Conservation (phyloP, 2,113 vertebrate species). For the Struthidea cinerea region DNA sequence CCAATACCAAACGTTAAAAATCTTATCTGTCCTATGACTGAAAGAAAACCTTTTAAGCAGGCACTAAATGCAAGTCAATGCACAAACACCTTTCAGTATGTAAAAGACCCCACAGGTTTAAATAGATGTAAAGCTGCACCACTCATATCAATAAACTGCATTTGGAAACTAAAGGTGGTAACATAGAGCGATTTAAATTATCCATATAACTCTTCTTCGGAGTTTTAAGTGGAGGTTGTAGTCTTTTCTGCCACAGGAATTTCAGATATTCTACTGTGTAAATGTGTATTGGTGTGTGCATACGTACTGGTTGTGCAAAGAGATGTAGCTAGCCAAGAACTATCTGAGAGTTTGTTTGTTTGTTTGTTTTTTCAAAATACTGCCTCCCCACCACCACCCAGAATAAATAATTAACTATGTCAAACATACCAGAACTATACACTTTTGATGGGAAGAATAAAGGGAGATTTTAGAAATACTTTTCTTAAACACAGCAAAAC, state of each 20-base stretch:
- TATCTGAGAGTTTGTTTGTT: not conserved
- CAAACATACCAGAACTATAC: not conserved
- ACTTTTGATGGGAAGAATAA: not conserved
- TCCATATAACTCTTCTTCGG: not conserved
- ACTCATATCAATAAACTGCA: not conserved
- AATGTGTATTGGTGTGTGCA: not conserved
- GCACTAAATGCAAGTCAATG: not conserved
- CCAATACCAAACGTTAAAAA: not conserved
- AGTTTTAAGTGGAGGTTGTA: not conserved
- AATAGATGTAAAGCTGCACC: not conserved
- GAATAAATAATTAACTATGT: not conserved
- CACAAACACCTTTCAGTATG: not conserved
- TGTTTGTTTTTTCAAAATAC: not conserved
- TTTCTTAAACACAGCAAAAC: not conserved
- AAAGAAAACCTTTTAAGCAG: not conserved
- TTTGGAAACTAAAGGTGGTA: not conserved
- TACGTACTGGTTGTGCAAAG: not conserved
- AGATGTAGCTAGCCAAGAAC: not conserved
- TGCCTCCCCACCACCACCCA: fast-evolving
- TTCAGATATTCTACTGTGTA: not conserved
- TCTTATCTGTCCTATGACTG: not conserved
- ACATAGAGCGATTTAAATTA: not conserved
- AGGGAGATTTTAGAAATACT: not conserved
- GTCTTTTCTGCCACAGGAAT: not conserved
- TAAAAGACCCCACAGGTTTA: not conserved